Base-by-base conservation (phyloP, 2,888 invertebrate species). In the Baronia brevicornis region DNA sequence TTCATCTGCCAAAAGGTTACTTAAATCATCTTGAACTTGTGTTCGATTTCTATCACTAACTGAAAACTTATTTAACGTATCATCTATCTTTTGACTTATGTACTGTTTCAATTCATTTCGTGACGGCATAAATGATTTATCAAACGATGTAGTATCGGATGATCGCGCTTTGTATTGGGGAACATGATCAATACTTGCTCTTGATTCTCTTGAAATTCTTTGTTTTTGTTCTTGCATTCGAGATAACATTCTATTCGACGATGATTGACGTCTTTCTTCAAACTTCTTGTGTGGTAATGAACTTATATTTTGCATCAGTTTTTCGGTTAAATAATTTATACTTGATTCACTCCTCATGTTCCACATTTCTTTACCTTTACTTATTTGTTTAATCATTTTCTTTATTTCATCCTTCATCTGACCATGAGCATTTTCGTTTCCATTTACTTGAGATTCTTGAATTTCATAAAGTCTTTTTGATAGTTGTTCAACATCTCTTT, bases 331-430 rank as follows among this genome's bases (percentile, higher is more conserved):
- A n/a, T n/a, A n/a, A n/a, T n/a, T n/a, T n/a, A n/a, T n/a, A n/a
- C n/a, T n/a, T n/a, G n/a, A n/a, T n/a, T n/a, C n/a, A n/a, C n/a
- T n/a, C n/a, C n/a, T n/a, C n/a, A n/a, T n/a, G n/a, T n/a, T n/a
- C n/a, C n/a, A n/a, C n/a, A n/a, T n/a, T n/a, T n/a, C n/a, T 8
- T 13, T 7, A 21, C 12, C 17, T 4, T 19, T 26, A 11, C 17
- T 32, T 7, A 21, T 32, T 9, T 26, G 20, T 21, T 32, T 18
- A n/a, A 33, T 33, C 2, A 33, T 28, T 21, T 20, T 33, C 5
- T 33, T 33, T 22, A 33, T 22, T 0, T 33, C 33, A 13, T 33
- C 22, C 12, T 28, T 19, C 11, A 28, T n/a, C 19, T 19, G 11
- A 11, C 3, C 3, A 4, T 11, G 23, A 1, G 12, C 11, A 23